Evolutionary conservation across 2,797 vertebrate species (phyloP).

Genomic region (Acrocephalus scirpaceus): DNA sequence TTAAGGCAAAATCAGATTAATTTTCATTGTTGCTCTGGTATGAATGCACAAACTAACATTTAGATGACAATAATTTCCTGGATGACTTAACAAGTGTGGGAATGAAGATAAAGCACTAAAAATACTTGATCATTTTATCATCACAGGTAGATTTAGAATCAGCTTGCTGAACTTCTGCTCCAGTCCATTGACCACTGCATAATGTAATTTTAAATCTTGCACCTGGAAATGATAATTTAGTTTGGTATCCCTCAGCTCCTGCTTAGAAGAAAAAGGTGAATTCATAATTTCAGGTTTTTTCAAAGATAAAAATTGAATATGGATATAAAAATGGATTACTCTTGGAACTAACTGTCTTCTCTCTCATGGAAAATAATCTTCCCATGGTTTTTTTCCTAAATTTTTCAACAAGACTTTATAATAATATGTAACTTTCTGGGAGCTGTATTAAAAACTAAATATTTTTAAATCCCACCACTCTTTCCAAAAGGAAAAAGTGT

Average conservation of each 20-base stretch:
- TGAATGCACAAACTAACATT: not conserved
- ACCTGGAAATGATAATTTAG: not conserved
- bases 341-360: not conserved
- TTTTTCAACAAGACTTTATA: not conserved
- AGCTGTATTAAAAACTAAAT: not conserved
- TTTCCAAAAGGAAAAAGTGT: not conserved
- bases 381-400: not conserved
- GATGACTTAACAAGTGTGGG: not conserved
- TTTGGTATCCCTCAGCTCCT: not conserved
- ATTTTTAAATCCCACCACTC: rapidly evolving
- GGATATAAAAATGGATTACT: not conserved
- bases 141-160: not conserved
- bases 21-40: not conserved
- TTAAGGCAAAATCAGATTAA: not conserved
- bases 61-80: not conserved
- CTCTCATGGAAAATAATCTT: not conserved
- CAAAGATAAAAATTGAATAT: not conserved
- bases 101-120: not conserved
- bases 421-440: not conserved
- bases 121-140: not conserved
- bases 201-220: not conserved
- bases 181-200: not conserved
- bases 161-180: not conserved
- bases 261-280: not conserved
- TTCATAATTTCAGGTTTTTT: not conserved